A percentile compares a stretch with the other conserved stretches of the same genome.
phyloP scores from a whole-genome alignment of 2,113 vertebrate species.

The Brachyistius frenatus region DNA sequence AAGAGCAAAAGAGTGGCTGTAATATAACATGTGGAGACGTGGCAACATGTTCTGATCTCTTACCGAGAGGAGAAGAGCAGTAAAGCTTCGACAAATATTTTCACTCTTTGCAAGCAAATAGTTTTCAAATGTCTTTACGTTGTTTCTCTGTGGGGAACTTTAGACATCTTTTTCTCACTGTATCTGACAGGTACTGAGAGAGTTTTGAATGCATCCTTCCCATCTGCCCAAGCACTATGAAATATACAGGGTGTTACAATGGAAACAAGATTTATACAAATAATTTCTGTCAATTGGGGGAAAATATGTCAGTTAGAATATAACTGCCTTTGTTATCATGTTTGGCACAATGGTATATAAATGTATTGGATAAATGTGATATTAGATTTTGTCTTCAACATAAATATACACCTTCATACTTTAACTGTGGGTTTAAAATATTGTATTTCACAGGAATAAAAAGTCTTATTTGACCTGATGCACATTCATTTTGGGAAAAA shows the following conservation, averaged over 20 bases:
- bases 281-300: background rate
- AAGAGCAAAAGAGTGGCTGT: constrained; percentile 17
- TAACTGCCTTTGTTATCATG: background rate
- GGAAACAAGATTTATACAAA: constrained; percentile 29
- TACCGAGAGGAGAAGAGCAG: constrained; percentile 29
- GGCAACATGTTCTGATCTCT: constrained; percentile 3
- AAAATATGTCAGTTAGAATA: background rate
- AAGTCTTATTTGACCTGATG: constrained; percentile 10
- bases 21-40: constrained; percentile 34
- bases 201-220: constrained; percentile 17
- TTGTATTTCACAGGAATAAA: background rate
- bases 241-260: constrained; percentile 29
- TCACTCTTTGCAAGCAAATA: constrained; percentile 35
- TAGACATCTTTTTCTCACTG: background rate
- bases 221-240: constrained; percentile 27
- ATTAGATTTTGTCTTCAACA: background rate
- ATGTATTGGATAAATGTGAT: background rate
- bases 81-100: constrained; percentile 45
- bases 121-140: constrained; percentile 38
- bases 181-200: constrained; percentile 15
- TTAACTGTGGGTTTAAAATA: background rate
- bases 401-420: constrained; percentile 7
- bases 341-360: background rate
- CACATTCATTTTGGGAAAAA: constrained; percentile 25
- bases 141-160: constrained; percentile 38